A percentile compares a stretch with the other conserved stretches of the same genome.
Conservation (phyloP, 2,888 invertebrate genomes). For the Acronicta leporina region DNA sequence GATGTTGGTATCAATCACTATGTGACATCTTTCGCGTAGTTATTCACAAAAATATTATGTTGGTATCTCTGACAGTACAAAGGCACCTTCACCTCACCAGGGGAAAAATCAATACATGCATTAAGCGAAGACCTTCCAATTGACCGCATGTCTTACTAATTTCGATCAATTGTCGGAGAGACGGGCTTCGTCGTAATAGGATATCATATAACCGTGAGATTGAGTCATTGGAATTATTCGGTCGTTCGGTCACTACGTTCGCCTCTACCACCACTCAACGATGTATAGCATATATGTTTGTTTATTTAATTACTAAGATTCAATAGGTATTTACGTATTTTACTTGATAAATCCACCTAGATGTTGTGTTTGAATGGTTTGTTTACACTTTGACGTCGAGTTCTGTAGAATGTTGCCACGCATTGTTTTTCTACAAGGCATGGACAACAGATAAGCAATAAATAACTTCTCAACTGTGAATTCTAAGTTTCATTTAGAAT, state of each 20-base stretch:
- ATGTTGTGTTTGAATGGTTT: not conserved
- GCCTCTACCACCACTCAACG: not conserved
- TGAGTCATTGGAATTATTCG: slow-evolving; percentile 29
- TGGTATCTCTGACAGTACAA: slow-evolving; percentile 7
- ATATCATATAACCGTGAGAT: slow-evolving; percentile 40
- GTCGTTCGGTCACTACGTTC: slow-evolving; percentile 10
- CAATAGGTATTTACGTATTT: not conserved
- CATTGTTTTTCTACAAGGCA: not conserved
- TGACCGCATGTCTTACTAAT: slow-evolving; percentile 55
- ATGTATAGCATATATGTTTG: too few relatives aligned
- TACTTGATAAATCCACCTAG: not conserved
- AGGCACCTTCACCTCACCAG: not conserved
- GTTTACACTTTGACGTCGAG: not conserved
- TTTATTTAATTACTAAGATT: not conserved
- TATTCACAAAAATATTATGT: slow-evolving; percentile 17
- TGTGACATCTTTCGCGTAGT: slow-evolving; percentile 27
- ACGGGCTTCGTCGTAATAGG: slow-evolving; percentile 45
- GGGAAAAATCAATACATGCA: slow-evolving; percentile 41
- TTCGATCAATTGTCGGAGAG: slow-evolving; percentile 58
- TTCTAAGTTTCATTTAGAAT: slow-evolving; percentile 6
- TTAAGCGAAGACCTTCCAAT: slow-evolving; percentile 46
- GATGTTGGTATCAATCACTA: slow-evolving; percentile 19
- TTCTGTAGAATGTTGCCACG: not conserved
- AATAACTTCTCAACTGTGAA: slow-evolving; percentile 11
- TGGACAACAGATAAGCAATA: not conserved